A percentile compares a stretch with the other conserved stretches of the same genome.
These are phyloP conservation scores for Ctenodactylus gundi DNA, from an alignment of 2,113 vertebrate genomes.

Conservation along the genomic window DNA sequence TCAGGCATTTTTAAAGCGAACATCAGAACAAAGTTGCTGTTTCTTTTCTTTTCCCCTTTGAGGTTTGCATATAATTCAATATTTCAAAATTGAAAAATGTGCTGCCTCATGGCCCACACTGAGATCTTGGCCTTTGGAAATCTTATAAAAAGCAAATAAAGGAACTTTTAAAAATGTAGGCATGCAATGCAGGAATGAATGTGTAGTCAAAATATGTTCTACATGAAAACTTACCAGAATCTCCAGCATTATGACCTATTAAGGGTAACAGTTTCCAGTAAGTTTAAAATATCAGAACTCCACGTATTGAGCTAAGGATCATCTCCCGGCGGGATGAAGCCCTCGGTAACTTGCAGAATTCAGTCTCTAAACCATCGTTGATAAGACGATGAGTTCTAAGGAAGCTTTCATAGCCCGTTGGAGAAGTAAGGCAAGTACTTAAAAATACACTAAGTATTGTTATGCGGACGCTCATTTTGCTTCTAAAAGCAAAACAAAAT, in stretches of 20 bases:
- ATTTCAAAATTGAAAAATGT: slow-evolving; percentile 66
- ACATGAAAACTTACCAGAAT: slow-evolving; percentile 34
- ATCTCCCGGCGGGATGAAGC: slow-evolving; percentile 30
- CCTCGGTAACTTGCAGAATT: slow-evolving; percentile 61
- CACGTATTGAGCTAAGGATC: background rate
- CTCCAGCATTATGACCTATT: background rate
- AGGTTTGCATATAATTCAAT: slow-evolving; percentile 48
- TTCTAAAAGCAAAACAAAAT: slow-evolving; percentile 50
- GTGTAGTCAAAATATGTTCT: background rate
- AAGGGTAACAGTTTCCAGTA: slow-evolving; percentile 36
- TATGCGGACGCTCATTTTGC: background rate
- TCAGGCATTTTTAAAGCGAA: slow-evolving; percentile 45
- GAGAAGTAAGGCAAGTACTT: slow-evolving; percentile 69
- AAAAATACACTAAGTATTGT: slow-evolving; percentile 63
- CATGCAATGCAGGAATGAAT: background rate
- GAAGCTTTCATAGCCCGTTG: slow-evolving; percentile 14
- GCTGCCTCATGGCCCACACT: background rate
- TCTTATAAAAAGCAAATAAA: slow-evolving; percentile 46
- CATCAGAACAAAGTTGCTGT: slow-evolving; percentile 30
- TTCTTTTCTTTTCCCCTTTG: slow-evolving; percentile 43
- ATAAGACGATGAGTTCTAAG: slow-evolving; percentile 70
- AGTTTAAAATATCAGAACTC: slow-evolving; percentile 42
- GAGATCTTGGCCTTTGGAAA: slow-evolving; percentile 49
- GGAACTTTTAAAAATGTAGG: background rate
- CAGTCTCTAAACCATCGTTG: slow-evolving; percentile 35